Evolutionary conservation across 2,797 vertebrate genomes (phyloP).

Genomic region (Siniperca undulata): DNA sequence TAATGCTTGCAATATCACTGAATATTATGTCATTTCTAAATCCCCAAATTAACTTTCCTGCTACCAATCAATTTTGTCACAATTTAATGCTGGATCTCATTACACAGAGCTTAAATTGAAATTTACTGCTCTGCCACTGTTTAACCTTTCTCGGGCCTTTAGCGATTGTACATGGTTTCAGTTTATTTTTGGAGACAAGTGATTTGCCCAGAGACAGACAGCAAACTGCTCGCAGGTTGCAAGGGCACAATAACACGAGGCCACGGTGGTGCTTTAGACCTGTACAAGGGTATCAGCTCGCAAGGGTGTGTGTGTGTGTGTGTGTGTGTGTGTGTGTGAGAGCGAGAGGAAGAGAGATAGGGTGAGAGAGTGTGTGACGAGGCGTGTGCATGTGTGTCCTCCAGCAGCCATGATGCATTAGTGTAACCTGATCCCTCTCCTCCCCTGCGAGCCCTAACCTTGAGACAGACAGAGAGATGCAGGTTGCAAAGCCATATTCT

Average conservation of each 20-base stretch:
- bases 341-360: conserved; percentile 53
- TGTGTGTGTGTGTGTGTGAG: conserved; percentile 41
- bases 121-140: conserved; percentile 22
- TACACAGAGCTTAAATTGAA: conserved; percentile 22
- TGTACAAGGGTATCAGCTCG: conserved; percentile 61
- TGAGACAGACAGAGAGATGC: conserved; percentile 73
- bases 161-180: conserved; percentile 19
- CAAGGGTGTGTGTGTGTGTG: conserved; percentile 53
- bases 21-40: background rate
- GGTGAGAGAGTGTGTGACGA: conserved; percentile 71
- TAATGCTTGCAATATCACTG: background rate
- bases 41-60: conserved; percentile 13
- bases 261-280: conserved; percentile 49
- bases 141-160: conserved; percentile 37
- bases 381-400: conserved; percentile 74
- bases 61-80: conserved; percentile 23
- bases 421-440: conserved; percentile 78
- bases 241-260: conserved; percentile 54
- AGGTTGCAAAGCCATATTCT: conserved; percentile 69
- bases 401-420: conserved; percentile 83
- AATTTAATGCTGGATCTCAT: background rate
- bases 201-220: conserved; percentile 56
- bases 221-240: conserved; percentile 54
- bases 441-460: conserved; percentile 81
- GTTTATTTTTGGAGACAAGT: conserved; percentile 60